phyloP scores from a whole-genome alignment of 2,888 invertebrate genomes.

The Ganaspis brasiliensis region DNA sequence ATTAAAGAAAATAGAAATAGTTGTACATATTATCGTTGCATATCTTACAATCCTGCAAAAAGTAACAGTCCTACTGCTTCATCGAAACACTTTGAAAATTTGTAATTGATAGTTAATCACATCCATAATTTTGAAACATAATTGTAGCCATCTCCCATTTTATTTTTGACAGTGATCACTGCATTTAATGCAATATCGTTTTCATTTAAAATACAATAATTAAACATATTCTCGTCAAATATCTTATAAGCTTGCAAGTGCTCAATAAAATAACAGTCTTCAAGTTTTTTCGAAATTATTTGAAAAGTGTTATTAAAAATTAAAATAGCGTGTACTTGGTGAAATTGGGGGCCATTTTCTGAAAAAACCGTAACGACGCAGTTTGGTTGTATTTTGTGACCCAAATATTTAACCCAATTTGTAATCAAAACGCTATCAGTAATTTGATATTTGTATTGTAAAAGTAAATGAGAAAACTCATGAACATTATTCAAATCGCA shows the following conservation, averaged over 20 bases:
- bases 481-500: slow-evolving; percentile 44
- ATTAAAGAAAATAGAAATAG: too few species aligned
- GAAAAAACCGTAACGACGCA: slow-evolving; percentile 30
- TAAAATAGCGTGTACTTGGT: slow-evolving; percentile 44
- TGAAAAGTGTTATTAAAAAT: slow-evolving; percentile 25
- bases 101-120: slow-evolving; percentile 11
- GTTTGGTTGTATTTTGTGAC: slow-evolving; percentile 45
- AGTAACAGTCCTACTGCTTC: too few species aligned
- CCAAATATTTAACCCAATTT: slow-evolving; percentile 51
- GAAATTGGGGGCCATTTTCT: slow-evolving; percentile 45
- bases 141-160: background rate
- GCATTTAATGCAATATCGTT: slow-evolving; percentile 38
- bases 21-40: too few species aligned
- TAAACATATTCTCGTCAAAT: slow-evolving; percentile 25
- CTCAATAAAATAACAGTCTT: slow-evolving; percentile 44
- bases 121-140: slow-evolving; percentile 44
- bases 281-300: slow-evolving; percentile 43
- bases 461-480: slow-evolving; percentile 26
- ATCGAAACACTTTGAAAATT: too few species aligned
- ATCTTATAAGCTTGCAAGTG: slow-evolving; percentile 46
- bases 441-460: background rate
- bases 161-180: slow-evolving; percentile 9
- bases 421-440: slow-evolving; percentile 1
- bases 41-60: too few species aligned
- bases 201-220: slow-evolving; percentile 6